Percentiles rank a stretch among this genome's conserved stretches.
These are phyloP conservation scores for Acipenser ruthenus DNA, from an alignment of 2,797 vertebrate species.

Conservation along the genomic window DNA sequence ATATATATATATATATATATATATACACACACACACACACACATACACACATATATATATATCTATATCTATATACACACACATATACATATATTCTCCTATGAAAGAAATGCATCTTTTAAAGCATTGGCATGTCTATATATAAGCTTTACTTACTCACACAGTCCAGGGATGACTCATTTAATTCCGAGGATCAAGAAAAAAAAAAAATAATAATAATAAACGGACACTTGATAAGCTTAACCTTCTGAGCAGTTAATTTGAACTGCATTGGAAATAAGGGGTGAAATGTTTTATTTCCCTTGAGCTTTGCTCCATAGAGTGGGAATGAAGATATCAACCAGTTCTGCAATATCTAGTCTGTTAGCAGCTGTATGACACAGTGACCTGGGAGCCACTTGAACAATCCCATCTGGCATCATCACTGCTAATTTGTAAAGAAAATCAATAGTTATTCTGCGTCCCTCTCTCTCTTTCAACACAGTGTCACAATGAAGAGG, in stretches of 20 bases:
- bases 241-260: conserved; percentile 75
- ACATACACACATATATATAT: neutral
- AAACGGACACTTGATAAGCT: conserved; percentile 67
- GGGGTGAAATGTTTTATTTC: conserved; percentile 65
- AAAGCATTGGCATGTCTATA: conserved; percentile 49
- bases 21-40: neutral
- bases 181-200: conserved; percentile 61
- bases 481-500: conserved; percentile 30
- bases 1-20: too few species aligned
- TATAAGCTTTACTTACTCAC: conserved; percentile 27
- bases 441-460: conserved; percentile 65
- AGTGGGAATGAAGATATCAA: conserved; percentile 65
- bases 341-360: conserved; percentile 67
- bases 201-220: conserved; percentile 24
- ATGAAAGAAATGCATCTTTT: too few species aligned
- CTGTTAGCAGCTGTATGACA: conserved; percentile 70
- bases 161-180: conserved; percentile 67
- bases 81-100: too few species aligned
- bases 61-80: neutral
- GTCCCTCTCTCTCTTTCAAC: conserved; percentile 43
- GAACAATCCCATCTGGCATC: conserved; percentile 64
- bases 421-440: conserved; percentile 71
- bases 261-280: conserved; percentile 54
- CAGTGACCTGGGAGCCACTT: conserved; percentile 50
- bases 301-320: conserved; percentile 51